Evolutionary conservation across 2,888 invertebrate genomes (phyloP).

Genomic region (Venustoraphidia nigricollis): DNA sequence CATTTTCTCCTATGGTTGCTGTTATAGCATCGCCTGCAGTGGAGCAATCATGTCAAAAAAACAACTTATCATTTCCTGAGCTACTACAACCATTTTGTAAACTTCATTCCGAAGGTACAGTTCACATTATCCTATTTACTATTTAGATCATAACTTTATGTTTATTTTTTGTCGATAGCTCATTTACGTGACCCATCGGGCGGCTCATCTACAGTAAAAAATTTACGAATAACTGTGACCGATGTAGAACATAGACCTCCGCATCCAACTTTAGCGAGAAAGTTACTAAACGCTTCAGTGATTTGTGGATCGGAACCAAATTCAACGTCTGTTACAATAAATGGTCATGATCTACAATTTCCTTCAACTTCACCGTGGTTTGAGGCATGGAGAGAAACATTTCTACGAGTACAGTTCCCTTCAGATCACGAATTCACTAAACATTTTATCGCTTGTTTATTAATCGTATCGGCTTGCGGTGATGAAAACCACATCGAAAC

Average conservation of each 20-base stretch:
- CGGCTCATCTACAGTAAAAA: slow-evolving; percentile 50
- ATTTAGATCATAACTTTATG: slow-evolving; percentile 9
- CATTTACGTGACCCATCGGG: slow-evolving; percentile 75
- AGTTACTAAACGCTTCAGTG: slow-evolving; percentile 50
- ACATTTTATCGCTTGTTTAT: slow-evolving; percentile 63
- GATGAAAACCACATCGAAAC: slow-evolving; percentile 69
- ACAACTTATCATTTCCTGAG: slow-evolving; percentile 81
- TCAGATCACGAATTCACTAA: slow-evolving; percentile 94
- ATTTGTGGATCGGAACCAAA: slow-evolving; percentile 22
- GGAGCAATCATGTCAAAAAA: slow-evolving; percentile 72
- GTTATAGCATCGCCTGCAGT: slow-evolving; percentile 71
- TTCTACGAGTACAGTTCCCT: slow-evolving; percentile 73
- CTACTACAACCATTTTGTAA: slow-evolving; percentile 79
- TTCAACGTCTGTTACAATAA: slow-evolving; percentile 19
- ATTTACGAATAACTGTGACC: slow-evolving; percentile 61
- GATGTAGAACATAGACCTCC: slow-evolving; percentile 72
- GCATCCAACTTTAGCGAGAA: slow-evolving; percentile 66
- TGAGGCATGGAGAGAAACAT: slow-evolving; percentile 87
- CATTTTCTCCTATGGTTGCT: slow-evolving; percentile 81
- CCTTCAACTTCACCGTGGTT: slow-evolving; percentile 83
- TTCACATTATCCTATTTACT: slow-evolving; percentile 5
- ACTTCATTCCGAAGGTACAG: slow-evolving; percentile 54
- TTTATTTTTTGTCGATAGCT: slow-evolving; percentile 34
- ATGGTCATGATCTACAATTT: slow-evolving; percentile 43
- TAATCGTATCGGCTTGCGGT: slow-evolving; percentile 55